These are phyloP conservation scores for Odontomyia ornata DNA, from an alignment of 2,888 invertebrate genomes.

Conservation along the genomic window DNA sequence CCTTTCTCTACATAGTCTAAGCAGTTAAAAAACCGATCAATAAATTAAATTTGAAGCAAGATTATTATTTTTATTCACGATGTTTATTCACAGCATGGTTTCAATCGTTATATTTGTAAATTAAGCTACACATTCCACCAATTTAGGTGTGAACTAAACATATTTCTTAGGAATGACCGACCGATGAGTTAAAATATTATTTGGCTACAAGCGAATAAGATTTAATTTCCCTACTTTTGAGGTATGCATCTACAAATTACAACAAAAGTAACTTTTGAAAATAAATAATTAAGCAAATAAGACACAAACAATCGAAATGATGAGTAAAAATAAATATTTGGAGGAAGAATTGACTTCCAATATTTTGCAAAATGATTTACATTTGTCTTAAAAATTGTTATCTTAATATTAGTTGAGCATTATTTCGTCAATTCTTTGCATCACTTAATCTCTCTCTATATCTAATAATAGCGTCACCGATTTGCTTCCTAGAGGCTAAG, in stretches of 20 bases:
- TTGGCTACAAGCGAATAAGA: constrained; percentile 29
- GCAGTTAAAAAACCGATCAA: too few species aligned
- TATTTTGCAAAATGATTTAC: too few species aligned
- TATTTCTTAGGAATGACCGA: constrained; percentile 39
- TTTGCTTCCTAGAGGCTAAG: constrained; percentile 66
- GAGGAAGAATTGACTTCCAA: too few species aligned
- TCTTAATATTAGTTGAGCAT: constrained; percentile 42
- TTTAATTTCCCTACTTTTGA: constrained; percentile 27
- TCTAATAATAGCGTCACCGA: constrained; percentile 63
- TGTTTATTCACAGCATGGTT: too few species aligned
- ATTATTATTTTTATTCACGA: too few species aligned
- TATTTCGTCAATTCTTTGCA: constrained; percentile 26
- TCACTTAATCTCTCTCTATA: constrained; percentile 60
- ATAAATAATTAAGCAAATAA: constrained; percentile 38
- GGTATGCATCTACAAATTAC: constrained; percentile 1
- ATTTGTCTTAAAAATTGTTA: neutral
- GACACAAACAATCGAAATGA: constrained; percentile 33
- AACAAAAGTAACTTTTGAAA: constrained; percentile 21
- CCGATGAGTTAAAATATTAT: constrained; percentile 24
- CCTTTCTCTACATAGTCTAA: too few species aligned
- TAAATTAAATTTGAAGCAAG: too few species aligned
- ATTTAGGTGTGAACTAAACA: constrained; percentile 3
- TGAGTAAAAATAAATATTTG: constrained; percentile 38
- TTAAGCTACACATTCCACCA: neutral
- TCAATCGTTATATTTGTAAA: neutral